Base-by-base conservation (phyloP, 1,140 invertebrate genomes). In the Heliconius hewitsoni region DNA sequence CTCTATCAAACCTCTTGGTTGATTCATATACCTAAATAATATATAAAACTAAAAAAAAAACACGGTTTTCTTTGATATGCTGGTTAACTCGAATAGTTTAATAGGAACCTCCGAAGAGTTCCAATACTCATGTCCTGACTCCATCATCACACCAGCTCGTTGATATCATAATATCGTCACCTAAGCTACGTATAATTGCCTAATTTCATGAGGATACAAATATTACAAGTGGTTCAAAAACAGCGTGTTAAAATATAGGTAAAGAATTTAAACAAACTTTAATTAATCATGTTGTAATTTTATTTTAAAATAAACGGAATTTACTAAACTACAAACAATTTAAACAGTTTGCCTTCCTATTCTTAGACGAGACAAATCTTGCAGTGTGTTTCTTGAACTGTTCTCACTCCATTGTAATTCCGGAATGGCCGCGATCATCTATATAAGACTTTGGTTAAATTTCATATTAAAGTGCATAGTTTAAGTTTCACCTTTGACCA, bases 351-450 rank as follows among this genome's bases (percentile, higher is more conserved):
- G 89, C 13, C 86, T 78, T 57, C 81, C 85, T 0, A 94, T 85
- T 66, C 89, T 84, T 19, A 93, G 81, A 34, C 87, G 89, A 23
- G 91, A 91, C 11, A 93, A 81, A 11, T 93, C 89, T 80, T 93
- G 91, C 18, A 94, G 84, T 8, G 91, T 91, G 75, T 94, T 93
- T 37, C 89, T 84, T 8, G 93, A 94, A 74, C 93, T 92, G 0
- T 85, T 85, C 76, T 92, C 93, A 34, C 91, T 93, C 84, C 88
- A 88, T 42, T 94, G 92, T n/a, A 93, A 85, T 73, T 94, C 91
- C 5, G 93, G 91, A 16, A 91, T 90, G 0, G 85, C 84, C 8
- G 86, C 85, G 42, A 94, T 94, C 82, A 94, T 83, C 93, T 93
- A 85, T 73, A 70, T 66, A 66, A 30, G 3, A 30, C 4, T 66